Evolutionary conservation across 2,888 invertebrate genomes (phyloP), one percentile per base, ranked within the genome.

Genomic region (Adineta ricciae): DNA sequence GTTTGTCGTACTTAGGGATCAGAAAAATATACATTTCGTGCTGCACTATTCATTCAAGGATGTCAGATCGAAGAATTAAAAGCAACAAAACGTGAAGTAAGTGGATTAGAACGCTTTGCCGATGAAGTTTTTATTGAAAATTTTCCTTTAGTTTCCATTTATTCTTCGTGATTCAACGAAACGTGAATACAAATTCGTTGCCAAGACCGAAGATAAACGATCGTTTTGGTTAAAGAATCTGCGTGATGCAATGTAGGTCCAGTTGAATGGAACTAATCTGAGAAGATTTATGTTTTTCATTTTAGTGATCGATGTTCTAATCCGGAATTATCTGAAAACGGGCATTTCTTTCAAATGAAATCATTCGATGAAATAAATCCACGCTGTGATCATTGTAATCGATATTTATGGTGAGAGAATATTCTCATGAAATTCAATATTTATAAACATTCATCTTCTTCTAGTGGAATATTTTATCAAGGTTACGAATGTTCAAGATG

Each of bases 401-500:
- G 41, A 41, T 78, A 78, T 78, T 78, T 78, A 41, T 78, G 78
- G 78, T 78, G 41, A 41, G n/a, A 19, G 2, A 9, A 78, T 24
- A 78, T n/a, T n/a, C n/a, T n/a, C n/a, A n/a, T n/a, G n/a, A n/a
- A n/a, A 16, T 41, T 1, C 7, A 36, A 38, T 7, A 24, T 78
- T 78, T 78, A 7, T 50, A 3, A 50, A 50, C 19, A 50, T 19
- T 50, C 2, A 9, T 83, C 82, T 36, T 84, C 46, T 84, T 82
- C 41, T 36, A 21, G 83, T n/a, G 85, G 85, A 19, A 41, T 85
- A 32, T 85, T 85, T 41, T 85, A 84, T 83, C 85, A 85, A 82
- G 85, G 85, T 36, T 85, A 85, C 36, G 83, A 85, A 82, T 85
- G 85, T 73, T 32, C 41, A 7, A 38, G 32, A 24, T 85, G 85